A percentile compares a stretch with the other conserved stretches of the same genome.
Conservation (phyloP, 2,113 vertebrate species). For the Apus apus region DNA sequence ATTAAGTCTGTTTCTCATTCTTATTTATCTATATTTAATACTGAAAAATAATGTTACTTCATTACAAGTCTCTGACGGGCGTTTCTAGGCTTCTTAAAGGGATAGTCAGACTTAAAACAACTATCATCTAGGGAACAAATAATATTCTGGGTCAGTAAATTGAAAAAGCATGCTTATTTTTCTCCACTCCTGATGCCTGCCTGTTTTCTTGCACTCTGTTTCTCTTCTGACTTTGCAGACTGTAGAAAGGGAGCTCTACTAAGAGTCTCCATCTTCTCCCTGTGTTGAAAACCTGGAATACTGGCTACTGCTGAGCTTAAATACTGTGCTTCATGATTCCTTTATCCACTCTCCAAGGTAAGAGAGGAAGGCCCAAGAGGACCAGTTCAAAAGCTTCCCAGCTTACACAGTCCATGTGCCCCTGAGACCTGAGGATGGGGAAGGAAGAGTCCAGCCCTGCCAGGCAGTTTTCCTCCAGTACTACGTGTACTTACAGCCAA, state of each 20-base stretch:
- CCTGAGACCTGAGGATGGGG: background rate
- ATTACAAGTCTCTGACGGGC: constrained; percentile 57
- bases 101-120: background rate
- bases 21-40: constrained; percentile 79
- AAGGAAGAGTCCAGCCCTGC: background rate
- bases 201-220: background rate
- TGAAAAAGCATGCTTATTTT: background rate
- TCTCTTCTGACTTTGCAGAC: background rate
- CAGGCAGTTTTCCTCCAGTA: fast-evolving
- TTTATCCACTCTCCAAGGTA: background rate
- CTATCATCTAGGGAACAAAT: background rate
- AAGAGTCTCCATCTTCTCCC: background rate
- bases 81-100: constrained; percentile 50
- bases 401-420: fast-evolving
- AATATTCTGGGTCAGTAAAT: constrained; percentile 2
- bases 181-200: background rate
- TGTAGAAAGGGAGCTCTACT: background rate
- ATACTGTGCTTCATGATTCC: background rate
- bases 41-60: constrained; percentile 75
- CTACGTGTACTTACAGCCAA: background rate
- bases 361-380: background rate
- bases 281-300: background rate
- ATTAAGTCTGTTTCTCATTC: constrained; percentile 73
- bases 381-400: background rate
- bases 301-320: background rate